Base-by-base conservation (phyloP, 2,888 invertebrate species). In the Lepidocyrtinus sp. region DNA sequence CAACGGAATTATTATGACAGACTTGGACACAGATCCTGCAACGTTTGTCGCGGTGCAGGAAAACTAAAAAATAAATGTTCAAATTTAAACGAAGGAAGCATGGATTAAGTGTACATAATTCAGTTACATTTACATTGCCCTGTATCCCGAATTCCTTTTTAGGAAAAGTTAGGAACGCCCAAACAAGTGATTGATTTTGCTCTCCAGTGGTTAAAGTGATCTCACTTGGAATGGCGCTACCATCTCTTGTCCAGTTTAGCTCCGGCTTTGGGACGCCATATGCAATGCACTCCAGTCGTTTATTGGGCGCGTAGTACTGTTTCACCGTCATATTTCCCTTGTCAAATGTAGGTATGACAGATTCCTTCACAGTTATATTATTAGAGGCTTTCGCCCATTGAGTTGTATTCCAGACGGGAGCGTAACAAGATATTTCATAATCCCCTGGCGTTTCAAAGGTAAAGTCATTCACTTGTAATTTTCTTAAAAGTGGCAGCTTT, bases 181-280 rank as follows among this genome's bases (percentile, higher is more conserved):
- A 83, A 7, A 72, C 69, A 15, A 62, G 24, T 1, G 81, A 78
- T 19, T 75, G 71, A 24, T 83, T 81, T 59, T 82, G 77, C 25
- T 78, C 81, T 7, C 81, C 83, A 17, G 78, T 59, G 0, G 64
- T 55, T 25, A 76, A 71, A 64, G 55, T 72, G 22, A 83, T 69
- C 50, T 70, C 74, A 22, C 62, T 45, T 0, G 83, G 83, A 50
- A 83, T 15, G 2, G 83, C 25, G 19, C 68, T 50, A n/a, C 75
- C 81, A 69, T 83, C 75, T 22, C 81, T 64, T 17, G 68, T 64
- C 83, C 83, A 83, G 0, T 26, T 27, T 15, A 83, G n/a, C 17
- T 72, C 64, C 9, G 83, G 83, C 25, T 71, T 71, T 7, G 83
- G 83, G n/a, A 75, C 65, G 7, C 83, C 83, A 68, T 25, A 65